These are phyloP conservation scores for Cantharis nigra DNA, from an alignment of 2,888 invertebrate species.

Conservation along the genomic window DNA sequence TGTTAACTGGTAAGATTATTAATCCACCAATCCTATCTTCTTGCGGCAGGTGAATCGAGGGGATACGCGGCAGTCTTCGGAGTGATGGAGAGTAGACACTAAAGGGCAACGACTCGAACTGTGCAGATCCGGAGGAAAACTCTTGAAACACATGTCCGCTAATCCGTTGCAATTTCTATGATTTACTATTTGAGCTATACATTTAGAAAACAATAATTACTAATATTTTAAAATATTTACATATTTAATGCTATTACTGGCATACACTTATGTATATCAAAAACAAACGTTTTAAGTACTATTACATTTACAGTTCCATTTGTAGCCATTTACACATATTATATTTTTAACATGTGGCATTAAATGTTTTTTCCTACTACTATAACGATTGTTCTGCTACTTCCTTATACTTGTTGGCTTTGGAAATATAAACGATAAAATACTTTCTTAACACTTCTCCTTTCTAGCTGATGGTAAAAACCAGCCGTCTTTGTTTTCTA, in stretches of 20 bases:
- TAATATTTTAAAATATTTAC: background rate
- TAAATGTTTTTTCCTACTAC: conserved; percentile 2
- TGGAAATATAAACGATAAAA: conserved; percentile 24
- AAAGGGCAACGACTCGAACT: conserved; percentile 51
- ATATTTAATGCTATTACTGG: background rate
- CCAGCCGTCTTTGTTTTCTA: conserved; percentile 41
- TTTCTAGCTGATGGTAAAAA: conserved; percentile 37
- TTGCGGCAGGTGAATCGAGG: conserved; percentile 49
- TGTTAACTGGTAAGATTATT: conserved; percentile 46
- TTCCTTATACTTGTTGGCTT: conserved; percentile 24
- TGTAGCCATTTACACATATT: background rate
- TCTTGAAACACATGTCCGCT: conserved; percentile 34
- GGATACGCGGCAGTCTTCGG: conserved; percentile 38
- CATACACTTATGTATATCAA: background rate
- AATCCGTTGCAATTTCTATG: conserved; percentile 18
- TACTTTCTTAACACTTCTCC: conserved; percentile 39
- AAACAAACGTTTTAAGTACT: background rate
- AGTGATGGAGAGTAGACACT: conserved; percentile 45
- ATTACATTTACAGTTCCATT: background rate
- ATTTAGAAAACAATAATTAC: background rate
- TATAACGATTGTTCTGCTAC: conserved; percentile 22
- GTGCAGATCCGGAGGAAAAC: conserved; percentile 45
- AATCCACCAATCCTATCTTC: conserved; percentile 50
- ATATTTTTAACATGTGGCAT: conserved; percentile 12
- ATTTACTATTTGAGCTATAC: background rate